Evolutionary conservation across 2,797 vertebrate species (phyloP).

Genomic region (Pipistrellus pygmaeus): DNA sequence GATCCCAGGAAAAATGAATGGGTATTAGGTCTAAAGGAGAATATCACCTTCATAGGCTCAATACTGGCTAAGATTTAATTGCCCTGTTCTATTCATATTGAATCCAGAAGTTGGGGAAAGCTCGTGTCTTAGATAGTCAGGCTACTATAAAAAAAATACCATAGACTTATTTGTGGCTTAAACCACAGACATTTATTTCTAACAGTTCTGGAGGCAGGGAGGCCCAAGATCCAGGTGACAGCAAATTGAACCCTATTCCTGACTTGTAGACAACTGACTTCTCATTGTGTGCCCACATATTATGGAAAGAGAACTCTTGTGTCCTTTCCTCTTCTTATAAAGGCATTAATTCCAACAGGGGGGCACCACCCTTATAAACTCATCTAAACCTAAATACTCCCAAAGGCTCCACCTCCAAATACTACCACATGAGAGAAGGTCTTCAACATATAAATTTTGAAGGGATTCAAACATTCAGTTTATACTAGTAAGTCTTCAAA

Average conservation of each 20-base stretch:
- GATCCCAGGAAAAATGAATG: neutral
- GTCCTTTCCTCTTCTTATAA: neutral
- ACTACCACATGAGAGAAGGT: neutral
- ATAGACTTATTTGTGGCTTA: neutral
- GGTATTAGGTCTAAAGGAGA: neutral
- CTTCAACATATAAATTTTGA: neutral
- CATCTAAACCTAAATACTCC: conserved; percentile 1
- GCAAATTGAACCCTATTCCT: neutral
- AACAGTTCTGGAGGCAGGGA: neutral
- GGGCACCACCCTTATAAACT: neutral
- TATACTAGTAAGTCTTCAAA: neutral
- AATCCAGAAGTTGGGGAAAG: neutral
- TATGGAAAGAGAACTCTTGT: neutral
- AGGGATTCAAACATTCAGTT: neutral
- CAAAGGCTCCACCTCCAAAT: neutral
- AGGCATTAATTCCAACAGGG: neutral
- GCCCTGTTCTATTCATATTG: conserved; percentile 14
- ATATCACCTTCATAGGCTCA: neutral
- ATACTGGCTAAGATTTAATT: neutral
- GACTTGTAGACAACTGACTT: neutral
- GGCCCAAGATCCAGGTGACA: neutral
- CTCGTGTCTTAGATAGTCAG: neutral
- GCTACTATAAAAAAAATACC: conserved; percentile 18
- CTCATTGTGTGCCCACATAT: neutral
- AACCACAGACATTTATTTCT: conserved; percentile 29